Evolutionary conservation across 2,113 vertebrate species (phyloP), one percentile per base, ranked within the genome.

Genomic region (Hystrix brachyura): DNA sequence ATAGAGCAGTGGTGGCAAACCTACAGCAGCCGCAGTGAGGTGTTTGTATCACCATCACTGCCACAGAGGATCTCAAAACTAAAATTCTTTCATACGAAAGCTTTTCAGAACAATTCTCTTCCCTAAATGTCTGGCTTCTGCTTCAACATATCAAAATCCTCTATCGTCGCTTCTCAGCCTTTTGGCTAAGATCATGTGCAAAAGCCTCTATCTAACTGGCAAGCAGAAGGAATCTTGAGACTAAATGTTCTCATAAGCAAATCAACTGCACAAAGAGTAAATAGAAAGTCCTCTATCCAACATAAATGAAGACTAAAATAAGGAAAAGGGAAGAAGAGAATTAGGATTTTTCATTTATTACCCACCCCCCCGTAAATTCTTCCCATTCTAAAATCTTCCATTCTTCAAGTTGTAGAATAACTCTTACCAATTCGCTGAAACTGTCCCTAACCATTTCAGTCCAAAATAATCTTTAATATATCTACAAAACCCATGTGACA

Each of bases 221-320:
- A 94, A 76, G 7, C 81, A 97, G 80, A 89, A 95, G 79, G 74
- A 96, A 46, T 71, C 84, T 55, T 87, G 84, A 96, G 89, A 94
- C 57, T 90, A 82, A 96, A 94, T 92, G 78, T 87, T 94, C 84
- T 95, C 87, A 95, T 53, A 48, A 93, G 55, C 74, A 84, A 96
- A 90, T 91, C 64, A 95, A 94, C 0, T 90, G 79, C 48, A 97
- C 65, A 78, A 88, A 93, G 29, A 94, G 89, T 87, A 90, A 97
- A 97, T 2, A 95, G 29, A 95, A 79, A 51, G 43, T 57, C 55
- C 57, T 93, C 43, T 29, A 82, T 76, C 55, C 90, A 96, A 93
- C 48, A 85, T 76, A 90, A 96, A 92, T 90, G 48, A 92, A 95
- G 57, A 91, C 32, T 83, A 94, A 94, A 96, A 59, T 5, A 87